A percentile compares a stretch with the other conserved stretches of the same genome.
Evolutionary conservation across 2,888 invertebrate genomes (phyloP).

Genomic region (Camponotus fellah): DNA sequence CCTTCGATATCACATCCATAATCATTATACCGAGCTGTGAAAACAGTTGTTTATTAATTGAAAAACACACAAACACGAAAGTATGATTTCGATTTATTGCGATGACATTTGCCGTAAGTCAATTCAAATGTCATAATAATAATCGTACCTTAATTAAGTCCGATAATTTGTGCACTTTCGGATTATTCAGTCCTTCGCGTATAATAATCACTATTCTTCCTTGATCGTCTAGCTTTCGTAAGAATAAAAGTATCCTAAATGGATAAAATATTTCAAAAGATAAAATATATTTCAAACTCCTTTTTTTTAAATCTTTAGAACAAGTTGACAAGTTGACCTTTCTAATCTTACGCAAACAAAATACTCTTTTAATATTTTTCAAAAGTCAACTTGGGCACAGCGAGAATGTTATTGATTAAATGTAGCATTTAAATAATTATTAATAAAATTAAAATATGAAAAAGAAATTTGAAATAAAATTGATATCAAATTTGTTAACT

Average conservation of each 20-base stretch:
- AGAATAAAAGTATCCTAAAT: slow-evolving; percentile 87
- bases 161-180: slow-evolving; percentile 87
- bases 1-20: slow-evolving; percentile 88
- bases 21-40: slow-evolving; percentile 88
- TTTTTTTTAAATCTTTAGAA: neutral
- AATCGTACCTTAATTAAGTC: slow-evolving; percentile 88
- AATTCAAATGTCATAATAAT: neutral
- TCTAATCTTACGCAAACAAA: neutral
- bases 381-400: neutral
- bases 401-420: neutral
- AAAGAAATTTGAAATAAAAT: neutral
- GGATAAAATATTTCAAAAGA: slow-evolving; percentile 1
- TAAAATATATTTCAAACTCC: neutral
- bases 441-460: neutral
- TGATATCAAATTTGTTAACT: neutral
- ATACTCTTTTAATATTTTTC: neutral
- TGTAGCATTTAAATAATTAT: neutral
- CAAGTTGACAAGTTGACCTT: neutral
- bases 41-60: neutral
- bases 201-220: slow-evolving; percentile 88
- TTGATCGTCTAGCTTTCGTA: slow-evolving; percentile 86
- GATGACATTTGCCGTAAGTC: neutral
- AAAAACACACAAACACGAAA: neutral
- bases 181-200: slow-evolving; percentile 88
- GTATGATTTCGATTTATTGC: neutral